Evolutionary conservation across 2,888 invertebrate species (phyloP).

Genomic region (Phyto melanocephala): DNA sequence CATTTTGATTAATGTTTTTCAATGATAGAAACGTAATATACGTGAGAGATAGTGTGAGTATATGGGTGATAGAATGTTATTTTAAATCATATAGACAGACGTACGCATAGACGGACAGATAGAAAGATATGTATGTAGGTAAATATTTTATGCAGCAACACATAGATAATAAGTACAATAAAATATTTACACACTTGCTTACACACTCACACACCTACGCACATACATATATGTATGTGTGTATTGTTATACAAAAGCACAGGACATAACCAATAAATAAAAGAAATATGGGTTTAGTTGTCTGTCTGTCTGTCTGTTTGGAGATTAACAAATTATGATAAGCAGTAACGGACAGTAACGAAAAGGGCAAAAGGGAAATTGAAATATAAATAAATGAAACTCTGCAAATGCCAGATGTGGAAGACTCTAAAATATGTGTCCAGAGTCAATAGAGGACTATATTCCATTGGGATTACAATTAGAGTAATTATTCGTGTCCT

Average conservation of each 20-base stretch:
- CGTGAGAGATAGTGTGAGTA: background rate
- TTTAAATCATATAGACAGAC: constrained; percentile 23
- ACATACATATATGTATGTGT: background rate
- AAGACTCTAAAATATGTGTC: no score
- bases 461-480: no score
- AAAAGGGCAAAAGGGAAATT: background rate
- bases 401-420: no score
- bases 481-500: no score
- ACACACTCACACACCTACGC: background rate
- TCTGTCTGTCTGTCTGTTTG: background rate
- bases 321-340: constrained; percentile 44
- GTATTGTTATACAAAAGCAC: background rate
- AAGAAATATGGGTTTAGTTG: constrained; percentile 42
- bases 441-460: no score
- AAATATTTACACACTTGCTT: background rate
- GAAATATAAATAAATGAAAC: no score
- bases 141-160: background rate
- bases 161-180: constrained; percentile 12
- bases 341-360: constrained; percentile 4
- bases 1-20: constrained; percentile 63
- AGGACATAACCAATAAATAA: constrained; percentile 54
- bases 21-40: constrained; percentile 48
- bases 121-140: no score
- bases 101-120: background rate
- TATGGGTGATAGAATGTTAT: constrained; percentile 15